Conservation (phyloP, 2,797 vertebrate genomes). For the Lagocephalus sceleratus region DNA sequence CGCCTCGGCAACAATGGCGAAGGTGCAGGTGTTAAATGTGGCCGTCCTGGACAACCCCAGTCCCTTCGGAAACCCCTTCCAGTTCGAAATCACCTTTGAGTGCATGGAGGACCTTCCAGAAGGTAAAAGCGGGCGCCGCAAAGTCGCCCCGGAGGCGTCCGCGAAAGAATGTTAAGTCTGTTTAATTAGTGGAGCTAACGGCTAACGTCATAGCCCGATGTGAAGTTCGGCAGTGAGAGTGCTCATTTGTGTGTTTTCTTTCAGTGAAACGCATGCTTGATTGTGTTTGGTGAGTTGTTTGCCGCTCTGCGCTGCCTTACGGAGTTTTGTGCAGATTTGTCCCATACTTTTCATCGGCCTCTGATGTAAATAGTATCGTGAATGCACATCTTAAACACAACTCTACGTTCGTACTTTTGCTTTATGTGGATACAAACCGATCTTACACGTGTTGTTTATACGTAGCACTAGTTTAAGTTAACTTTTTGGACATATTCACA, state of each 20-base stretch:
- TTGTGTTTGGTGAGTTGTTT: too few relatives aligned
- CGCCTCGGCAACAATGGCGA: slow-evolving; percentile 79
- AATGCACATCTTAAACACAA: too few relatives aligned
- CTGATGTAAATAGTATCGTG: too few relatives aligned
- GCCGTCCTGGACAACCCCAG: slow-evolving; percentile 85
- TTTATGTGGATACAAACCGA: too few relatives aligned
- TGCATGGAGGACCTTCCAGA: slow-evolving; percentile 89
- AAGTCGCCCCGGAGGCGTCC: slow-evolving; percentile 49
- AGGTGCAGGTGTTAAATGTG: slow-evolving; percentile 88
- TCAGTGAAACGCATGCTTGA: background rate
- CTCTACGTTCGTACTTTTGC: too few relatives aligned
- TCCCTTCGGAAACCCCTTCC: slow-evolving; percentile 88
- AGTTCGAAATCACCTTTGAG: slow-evolving; percentile 93
- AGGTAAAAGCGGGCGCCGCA: slow-evolving; percentile 75
- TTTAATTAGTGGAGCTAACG: slow-evolving; percentile 13
- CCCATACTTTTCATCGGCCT: too few relatives aligned
- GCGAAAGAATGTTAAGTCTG: slow-evolving; percentile 29
- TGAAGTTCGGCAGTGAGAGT: background rate
- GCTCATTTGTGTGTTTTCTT: background rate
- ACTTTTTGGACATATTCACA: too few relatives aligned
- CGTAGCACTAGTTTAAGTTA: too few relatives aligned
- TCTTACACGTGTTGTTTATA: too few relatives aligned
- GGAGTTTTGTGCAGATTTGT: too few relatives aligned
- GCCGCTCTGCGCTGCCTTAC: too few relatives aligned
- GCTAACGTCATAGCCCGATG: slow-evolving; percentile 25